Evolutionary conservation across 23 tunicate genomes (phyloP), one percentile per base, ranked within the genome.

Genomic region (Ascidia mentula): DNA sequence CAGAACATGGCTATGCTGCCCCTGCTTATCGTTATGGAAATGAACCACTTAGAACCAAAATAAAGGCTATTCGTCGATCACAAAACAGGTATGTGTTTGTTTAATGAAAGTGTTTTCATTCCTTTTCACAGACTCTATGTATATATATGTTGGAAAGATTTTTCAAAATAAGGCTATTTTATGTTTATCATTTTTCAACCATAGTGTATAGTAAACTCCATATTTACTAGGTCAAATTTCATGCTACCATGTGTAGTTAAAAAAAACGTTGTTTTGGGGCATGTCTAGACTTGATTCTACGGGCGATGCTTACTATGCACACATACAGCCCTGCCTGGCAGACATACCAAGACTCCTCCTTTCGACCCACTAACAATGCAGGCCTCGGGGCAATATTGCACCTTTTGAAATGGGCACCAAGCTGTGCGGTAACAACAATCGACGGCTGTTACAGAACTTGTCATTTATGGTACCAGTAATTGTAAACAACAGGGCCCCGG

Each of bases 1-100:
- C 75, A 53, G 95, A 89, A 40, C 95, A 89, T 80, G 95, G 88
- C 24, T 89, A 89, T 83, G 87, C 87, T 73, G 88, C 88, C 17
- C 87, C 88, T 18, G 73, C 88, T 7, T 89, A 69, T 65, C 53
- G 45, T 12, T 80, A 75, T 75, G 88, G 85, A 77, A 75, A 87
- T 18, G 88, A 89, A 40, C 86, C 95, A 38, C 45, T 82, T 28
- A 79, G 46, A 74, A 82, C 82, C 71, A 84, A 84, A 69, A 77
- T 91, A 77, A 85, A 82, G 60, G 38, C 81, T 31, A 34, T 78
- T 6, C 72, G 89, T n/a, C 77, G 82, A 82, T 82, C 74, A 36
- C 97, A 91, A 59, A 82, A 80, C 46, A 81, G 94, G 94, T 89
- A 8, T 72, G 77, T 72, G 17, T 18, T 18, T 69, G 28, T 69